A percentile compares a stretch with the other conserved stretches of the same genome.
phyloP scores from a whole-genome alignment of 2,888 invertebrate genomes.

The Melitaea athalia region DNA sequence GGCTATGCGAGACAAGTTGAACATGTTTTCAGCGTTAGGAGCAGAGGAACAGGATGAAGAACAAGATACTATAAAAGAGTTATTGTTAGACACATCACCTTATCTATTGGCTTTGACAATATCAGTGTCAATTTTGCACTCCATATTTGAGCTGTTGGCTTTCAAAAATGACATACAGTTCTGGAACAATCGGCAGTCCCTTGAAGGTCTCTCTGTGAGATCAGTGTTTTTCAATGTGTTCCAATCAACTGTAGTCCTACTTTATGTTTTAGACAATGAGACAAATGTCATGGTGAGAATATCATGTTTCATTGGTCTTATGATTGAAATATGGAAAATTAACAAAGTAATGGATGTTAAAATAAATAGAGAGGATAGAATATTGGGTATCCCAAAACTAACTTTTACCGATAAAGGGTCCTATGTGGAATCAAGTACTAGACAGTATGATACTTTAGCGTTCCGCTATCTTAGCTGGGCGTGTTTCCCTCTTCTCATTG shows the following conservation, averaged over 20 bases:
- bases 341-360: conserved; percentile 94
- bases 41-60: conserved; percentile 92
- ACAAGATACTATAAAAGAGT: conserved; percentile 95
- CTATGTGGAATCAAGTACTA: conserved; percentile 96
- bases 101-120: conserved; percentile 96
- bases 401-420: conserved; percentile 96
- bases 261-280: conserved; percentile 99
- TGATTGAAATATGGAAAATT: conserved; percentile 99
- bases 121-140: conserved; percentile 96
- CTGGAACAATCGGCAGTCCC: conserved; percentile 98
- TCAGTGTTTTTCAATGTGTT: conserved; percentile 99
- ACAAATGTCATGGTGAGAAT: conserved; percentile 97
- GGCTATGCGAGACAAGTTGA: conserved; percentile 94
- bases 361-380: conserved; percentile 86
- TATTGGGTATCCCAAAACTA: conserved; percentile 91
- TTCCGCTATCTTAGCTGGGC: conserved; percentile 98
- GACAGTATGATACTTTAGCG: conserved; percentile 96
- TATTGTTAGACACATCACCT: conserved; percentile 97
- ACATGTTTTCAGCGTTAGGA: conserved; percentile 83
- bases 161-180: conserved; percentile 99
- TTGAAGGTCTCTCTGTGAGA: conserved; percentile 98
- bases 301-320: conserved; percentile 95
- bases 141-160: conserved; percentile 98
- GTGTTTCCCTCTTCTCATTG: conserved; percentile 94
- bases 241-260: conserved; percentile 95